Evolutionary conservation across 35 echinoderm and acorn worm species (phyloP), one percentile per base, ranked within the genome.

Genomic region (Anneissia japonica): DNA sequence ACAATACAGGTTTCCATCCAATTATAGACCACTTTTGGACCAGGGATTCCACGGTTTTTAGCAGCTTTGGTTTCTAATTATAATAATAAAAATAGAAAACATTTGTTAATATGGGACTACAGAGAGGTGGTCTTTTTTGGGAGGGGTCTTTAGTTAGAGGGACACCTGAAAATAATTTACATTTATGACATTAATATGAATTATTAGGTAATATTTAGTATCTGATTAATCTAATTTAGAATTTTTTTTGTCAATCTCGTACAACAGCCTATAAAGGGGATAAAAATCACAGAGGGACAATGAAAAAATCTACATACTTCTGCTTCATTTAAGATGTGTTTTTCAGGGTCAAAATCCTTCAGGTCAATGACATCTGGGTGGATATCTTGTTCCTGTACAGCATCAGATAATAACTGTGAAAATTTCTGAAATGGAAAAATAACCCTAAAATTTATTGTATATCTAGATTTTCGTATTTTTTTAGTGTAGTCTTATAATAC

Each of bases 331-430:
- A 64, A 64, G 74, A 99, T 87, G 64, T 94, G 92, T 36, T 91
- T 88, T 85, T 99, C 96, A 75, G 96, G 96, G 40, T 99, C 96
- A 99, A 94, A 99, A 32, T 81, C 46, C 55, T 94, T 91, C 37
- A 99, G 73, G 87, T 99, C 80, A 81, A 94, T 72, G 0, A 94
- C 86, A 83, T 90, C 92, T 46, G 82, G 73, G n/a, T 64, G 14
- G 23, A 87, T 41, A 39, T 32, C 33, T 85, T 38, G 35, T 56
- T 75, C 33, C 6, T 36, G 34, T 21, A 74, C 81, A 51, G 79
- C 82, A 23, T 86, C 36, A 5, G 82, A 76, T 0, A 93, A 82
- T 30, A 79, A 37, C 11, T 86, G 56, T 45, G 92, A 83, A 76
- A 93, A 86, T 30, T 75, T 45, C 92, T 93, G 33, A 21, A 77